Conservation (phyloP, 1,140 invertebrate genomes). For the Brachionus calyciflorus region DNA sequence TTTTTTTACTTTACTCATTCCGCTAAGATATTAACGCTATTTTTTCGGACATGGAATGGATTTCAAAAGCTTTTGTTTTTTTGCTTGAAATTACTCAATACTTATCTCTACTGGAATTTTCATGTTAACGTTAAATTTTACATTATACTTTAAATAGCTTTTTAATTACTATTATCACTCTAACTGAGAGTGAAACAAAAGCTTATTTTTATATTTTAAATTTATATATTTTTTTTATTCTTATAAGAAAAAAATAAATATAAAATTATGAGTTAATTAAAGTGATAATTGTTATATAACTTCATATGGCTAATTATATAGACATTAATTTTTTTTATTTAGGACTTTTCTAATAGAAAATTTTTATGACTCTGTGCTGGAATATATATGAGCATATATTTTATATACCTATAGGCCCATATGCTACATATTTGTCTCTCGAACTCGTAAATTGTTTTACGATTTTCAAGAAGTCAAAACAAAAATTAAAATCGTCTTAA, state of each 20-base stretch:
- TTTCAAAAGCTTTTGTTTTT: background rate
- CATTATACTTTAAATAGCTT: background rate
- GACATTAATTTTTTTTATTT: background rate
- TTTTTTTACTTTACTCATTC: no score
- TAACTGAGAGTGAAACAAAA: background rate
- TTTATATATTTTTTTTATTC: no score
- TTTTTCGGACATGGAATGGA: background rate
- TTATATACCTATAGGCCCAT: background rate
- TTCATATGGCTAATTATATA: slow-evolving; percentile 31
- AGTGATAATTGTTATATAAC: slow-evolving; percentile 45
- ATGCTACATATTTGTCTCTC: background rate
- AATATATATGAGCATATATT: background rate
- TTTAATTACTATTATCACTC: slow-evolving; percentile 29
- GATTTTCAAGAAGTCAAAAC: no score
- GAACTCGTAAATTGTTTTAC: background rate
- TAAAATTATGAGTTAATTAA: slow-evolving; percentile 23
- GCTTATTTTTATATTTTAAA: no score
- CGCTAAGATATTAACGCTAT: slow-evolving; percentile 41
- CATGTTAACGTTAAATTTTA: background rate
- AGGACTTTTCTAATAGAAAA: background rate
- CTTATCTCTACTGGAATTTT: slow-evolving; percentile 31
- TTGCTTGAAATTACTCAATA: slow-evolving; percentile 39
- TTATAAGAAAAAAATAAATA: no score
- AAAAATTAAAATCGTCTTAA: background rate
- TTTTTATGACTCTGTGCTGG: slow-evolving; percentile 7